Base-by-base conservation (phyloP, 2,888 invertebrate species). In the Calameuta filiformis region DNA sequence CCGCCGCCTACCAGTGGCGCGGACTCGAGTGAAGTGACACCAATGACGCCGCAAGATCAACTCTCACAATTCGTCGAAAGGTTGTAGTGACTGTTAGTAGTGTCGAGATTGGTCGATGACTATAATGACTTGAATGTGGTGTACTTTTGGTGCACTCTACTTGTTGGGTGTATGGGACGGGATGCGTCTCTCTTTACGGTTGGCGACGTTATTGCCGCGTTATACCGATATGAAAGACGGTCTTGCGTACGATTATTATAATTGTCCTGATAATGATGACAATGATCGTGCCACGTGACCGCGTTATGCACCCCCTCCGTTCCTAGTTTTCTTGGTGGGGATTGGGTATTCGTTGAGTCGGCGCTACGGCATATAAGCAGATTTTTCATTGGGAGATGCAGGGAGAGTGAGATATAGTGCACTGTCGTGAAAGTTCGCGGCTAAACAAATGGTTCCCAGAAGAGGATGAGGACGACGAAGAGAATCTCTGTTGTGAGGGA, bases 31-130 rank as follows among this genome's bases (percentile, higher is more conserved):
- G 95, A 95, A 92, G 95, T 94, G 92, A 95, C 95, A 85, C 94
- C 95, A 81, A 94, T 97, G 94, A 97, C 97, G 87, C 97, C 97
- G 90, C 97, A 97, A 93, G 98, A 98, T 94, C 97, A 98, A 93
- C 95, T 98, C 91, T 96, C 97, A 88, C 98, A 98, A 93, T 98
- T 97, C 93, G 98, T 98, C 91, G 98, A 98, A 94, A 96, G 97
- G 93, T 96, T 97, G 95, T 97, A 97, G 96, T 96, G 95, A 91
- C 89, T 89, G 88, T 89, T 91, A 82, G 92, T 92, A 90, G 81
- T 82, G 79, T 77, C 77, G 56, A 56, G 34, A 71, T 71, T 34
- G 71, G 71, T 71, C 56, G 56, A 56, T 56, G 56, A 23, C 56
- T 56, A 56, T 56, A 56, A 56, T 56, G 56, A 56, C 56, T 56